These are phyloP conservation scores for Conus betulinus DNA, from an alignment of 1,140 invertebrate species.

Conservation along the genomic window DNA sequence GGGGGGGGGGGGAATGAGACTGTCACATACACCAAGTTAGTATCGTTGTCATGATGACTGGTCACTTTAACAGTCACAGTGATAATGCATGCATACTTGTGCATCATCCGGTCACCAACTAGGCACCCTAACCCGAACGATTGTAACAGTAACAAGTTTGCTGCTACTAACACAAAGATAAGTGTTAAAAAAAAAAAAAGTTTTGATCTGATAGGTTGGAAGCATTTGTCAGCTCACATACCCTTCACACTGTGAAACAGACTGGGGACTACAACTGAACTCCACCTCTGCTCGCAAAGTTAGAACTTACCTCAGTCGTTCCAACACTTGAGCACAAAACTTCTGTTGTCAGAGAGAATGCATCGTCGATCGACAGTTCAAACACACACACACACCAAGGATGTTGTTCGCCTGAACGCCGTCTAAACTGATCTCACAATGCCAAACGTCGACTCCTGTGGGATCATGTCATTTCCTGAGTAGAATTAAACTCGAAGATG, in stretches of 20 bases:
- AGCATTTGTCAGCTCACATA: background rate
- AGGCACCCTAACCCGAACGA: too few species aligned
- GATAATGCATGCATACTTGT: too few species aligned
- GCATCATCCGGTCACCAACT: too few species aligned
- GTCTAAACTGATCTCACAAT: background rate
- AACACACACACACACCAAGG: conserved; percentile 22
- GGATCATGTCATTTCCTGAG: background rate
- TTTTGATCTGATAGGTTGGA: background rate
- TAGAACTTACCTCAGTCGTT: conserved; percentile 16
- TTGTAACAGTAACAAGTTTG: too few species aligned
- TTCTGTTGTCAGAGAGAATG: background rate
- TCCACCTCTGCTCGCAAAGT: background rate
- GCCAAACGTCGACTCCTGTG: background rate
- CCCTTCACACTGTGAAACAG: background rate
- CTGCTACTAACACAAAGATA: too few species aligned
- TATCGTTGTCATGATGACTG: too few species aligned
- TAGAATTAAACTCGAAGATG: background rate
- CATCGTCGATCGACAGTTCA: background rate
- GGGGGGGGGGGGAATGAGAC: too few species aligned
- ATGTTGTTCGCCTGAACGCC: background rate
- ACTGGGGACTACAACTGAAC: background rate
- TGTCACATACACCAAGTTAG: too few species aligned
- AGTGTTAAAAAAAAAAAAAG: background rate
- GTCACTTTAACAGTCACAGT: too few species aligned
- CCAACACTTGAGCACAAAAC: conserved; percentile 2